Conservation (phyloP, 2,113 vertebrate genomes). For the Tetrao urogallus region DNA sequence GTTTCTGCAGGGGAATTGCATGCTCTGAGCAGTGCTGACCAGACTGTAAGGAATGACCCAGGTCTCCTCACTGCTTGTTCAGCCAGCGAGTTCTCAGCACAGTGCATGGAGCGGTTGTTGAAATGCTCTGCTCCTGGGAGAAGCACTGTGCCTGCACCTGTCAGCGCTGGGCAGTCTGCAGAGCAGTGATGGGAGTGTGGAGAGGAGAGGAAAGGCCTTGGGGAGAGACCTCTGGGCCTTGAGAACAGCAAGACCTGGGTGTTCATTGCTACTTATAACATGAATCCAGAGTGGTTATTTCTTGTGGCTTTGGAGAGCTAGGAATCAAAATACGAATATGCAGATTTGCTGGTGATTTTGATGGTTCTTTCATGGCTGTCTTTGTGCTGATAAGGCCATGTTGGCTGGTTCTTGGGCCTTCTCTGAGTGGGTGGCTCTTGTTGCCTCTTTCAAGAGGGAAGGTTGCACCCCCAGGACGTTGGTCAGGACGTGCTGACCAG, state of each 20-base stretch:
- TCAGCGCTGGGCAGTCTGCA: background rate
- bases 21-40: background rate
- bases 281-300: background rate
- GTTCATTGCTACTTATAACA: background rate
- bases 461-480: background rate
- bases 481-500: background rate
- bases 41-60: background rate
- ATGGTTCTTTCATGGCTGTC: background rate
- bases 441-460: background rate
- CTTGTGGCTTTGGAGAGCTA: background rate
- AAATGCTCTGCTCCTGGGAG: background rate
- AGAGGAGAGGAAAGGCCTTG: background rate
- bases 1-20: background rate
- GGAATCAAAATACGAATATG: background rate
- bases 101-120: background rate
- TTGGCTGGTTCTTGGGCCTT: background rate
- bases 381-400: accelerated
- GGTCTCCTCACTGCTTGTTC: background rate
- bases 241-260: background rate
- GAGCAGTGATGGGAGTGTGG: background rate
- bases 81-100: background rate
- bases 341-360: background rate
- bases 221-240: background rate
- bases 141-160: background rate
- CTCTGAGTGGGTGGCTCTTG: background rate